These are phyloP conservation scores for Glaucomys volans DNA, from an alignment of 2,113 vertebrate species.

Conservation along the genomic window DNA sequence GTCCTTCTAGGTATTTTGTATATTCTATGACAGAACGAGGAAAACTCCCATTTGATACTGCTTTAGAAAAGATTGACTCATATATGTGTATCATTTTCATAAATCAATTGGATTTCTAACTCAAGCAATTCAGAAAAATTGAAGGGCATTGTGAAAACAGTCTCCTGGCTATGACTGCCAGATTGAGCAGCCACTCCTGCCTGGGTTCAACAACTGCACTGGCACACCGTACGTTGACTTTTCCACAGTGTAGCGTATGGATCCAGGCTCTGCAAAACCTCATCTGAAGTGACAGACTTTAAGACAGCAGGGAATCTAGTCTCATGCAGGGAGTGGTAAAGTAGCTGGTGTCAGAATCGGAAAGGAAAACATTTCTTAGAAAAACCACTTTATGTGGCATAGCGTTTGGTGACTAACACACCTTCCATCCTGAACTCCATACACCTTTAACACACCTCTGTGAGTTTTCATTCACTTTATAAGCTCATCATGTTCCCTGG, in stretches of 20 bases:
- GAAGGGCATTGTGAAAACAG: background rate
- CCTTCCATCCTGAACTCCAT: background rate
- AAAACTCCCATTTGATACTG: background rate
- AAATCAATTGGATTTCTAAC: background rate
- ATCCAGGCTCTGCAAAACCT: background rate
- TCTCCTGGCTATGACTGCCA: background rate
- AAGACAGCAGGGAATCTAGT: background rate
- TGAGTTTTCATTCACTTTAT: background rate
- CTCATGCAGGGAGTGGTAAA: background rate
- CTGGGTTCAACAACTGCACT: background rate
- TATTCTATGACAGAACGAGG: background rate
- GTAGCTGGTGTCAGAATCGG: background rate
- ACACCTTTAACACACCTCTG: background rate
- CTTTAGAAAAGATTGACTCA: background rate
- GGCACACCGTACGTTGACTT: background rate
- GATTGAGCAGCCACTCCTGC: background rate
- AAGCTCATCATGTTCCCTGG: background rate
- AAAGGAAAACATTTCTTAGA: background rate
- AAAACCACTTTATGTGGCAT: background rate
- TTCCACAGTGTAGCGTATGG: background rate
- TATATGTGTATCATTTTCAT: background rate
- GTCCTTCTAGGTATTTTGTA: background rate
- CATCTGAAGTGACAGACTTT: background rate
- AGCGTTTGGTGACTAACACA: background rate
- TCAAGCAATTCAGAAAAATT: background rate